Base-by-base conservation (phyloP, 2,797 vertebrate species). In the Taenioides sp. region DNA sequence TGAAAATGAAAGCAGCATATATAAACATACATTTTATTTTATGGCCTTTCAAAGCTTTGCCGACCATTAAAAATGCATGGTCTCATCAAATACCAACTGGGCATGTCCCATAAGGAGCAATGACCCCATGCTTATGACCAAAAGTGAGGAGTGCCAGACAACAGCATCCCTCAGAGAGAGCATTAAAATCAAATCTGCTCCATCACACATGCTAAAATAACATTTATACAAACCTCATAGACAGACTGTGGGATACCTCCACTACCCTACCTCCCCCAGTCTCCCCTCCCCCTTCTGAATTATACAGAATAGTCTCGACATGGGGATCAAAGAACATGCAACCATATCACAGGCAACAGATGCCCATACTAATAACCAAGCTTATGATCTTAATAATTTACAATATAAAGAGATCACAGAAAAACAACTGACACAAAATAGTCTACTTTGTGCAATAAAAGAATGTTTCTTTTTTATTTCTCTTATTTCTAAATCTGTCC, bases 261-360 rank as follows among this genome's bases (percentile, higher is more conserved):
- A 40, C 18, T 7, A 7, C 12, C 12, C 40, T 14, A 14, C 7
- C 77, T 79, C 74, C 23, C 28, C 14, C 4, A 31, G 73, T 65
- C 69, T 37, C n/a, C 54, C 7, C 69, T 72, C 81, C 78, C 77
- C 79, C 76, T 79, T 78, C 74, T 79, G 73, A 82, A 80, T 81
- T 73, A 81, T 69, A 79, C 61, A 75, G 28, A 73, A 68, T 67
- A 40, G 70, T 79, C 73, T 78, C 81, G 16, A 7, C 73, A 61
- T 23, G 40, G 73, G 69, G 79, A 86, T 70, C 77, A 78, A 61
- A 10, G 23, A 81, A 79, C 75, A 71, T 83, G 84, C 80, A 82
- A 74, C 73, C 73, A 71, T 78, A 89, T 89, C 83, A 88, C 84
- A 89, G 85, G 72, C 23, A 59, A 83, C 86, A 89, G 86, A 88